Percentiles rank a stretch among this genome's conserved stretches.
Evolutionary conservation across 2,888 invertebrate genomes (phyloP).

Genomic region (Megaustenia siamemsis): DNA sequence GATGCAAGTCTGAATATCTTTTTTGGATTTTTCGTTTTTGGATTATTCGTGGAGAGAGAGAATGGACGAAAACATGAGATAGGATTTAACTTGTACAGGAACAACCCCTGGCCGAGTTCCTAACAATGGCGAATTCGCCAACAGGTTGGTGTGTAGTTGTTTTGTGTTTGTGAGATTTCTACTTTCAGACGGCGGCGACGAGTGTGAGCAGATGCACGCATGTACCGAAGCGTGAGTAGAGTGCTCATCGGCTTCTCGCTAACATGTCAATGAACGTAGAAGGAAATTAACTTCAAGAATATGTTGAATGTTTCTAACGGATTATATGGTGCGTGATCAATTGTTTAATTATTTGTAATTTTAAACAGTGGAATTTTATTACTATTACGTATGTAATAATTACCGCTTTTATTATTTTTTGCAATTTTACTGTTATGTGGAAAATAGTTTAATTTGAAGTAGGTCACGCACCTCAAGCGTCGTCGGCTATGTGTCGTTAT

Average conservation of each 20-base stretch:
- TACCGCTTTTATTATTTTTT: not conserved
- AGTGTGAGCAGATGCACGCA: constrained; percentile 43
- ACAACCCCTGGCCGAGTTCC: constrained; percentile 58
- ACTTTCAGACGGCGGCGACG: not conserved
- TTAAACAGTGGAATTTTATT: not conserved
- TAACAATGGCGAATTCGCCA: constrained; percentile 60
- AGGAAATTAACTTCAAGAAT: constrained; percentile 27
- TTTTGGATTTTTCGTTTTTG: constrained; percentile 37
- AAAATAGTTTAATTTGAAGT: not conserved
- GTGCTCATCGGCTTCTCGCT: constrained; percentile 14
- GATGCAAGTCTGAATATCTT: constrained; percentile 60
- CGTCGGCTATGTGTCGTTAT: not conserved
- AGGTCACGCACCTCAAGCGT: constrained; percentile 24
- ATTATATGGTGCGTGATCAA: constrained; percentile 33
- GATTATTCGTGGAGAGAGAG: constrained; percentile 47
- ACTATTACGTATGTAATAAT: not conserved
- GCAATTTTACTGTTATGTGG: not conserved
- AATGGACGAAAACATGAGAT: constrained; percentile 64
- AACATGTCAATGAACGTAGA: constrained; percentile 45
- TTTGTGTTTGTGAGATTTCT: constrained; percentile 20
- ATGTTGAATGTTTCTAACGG: constrained; percentile 42
- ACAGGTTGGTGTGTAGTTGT: constrained; percentile 54
- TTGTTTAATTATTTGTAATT: constrained; percentile 5
- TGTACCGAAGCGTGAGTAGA: constrained; percentile 44
- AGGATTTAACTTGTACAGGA: constrained; percentile 56